Conservation (phyloP, 2,113 vertebrate species). For the Mormyrus lacerda region DNA sequence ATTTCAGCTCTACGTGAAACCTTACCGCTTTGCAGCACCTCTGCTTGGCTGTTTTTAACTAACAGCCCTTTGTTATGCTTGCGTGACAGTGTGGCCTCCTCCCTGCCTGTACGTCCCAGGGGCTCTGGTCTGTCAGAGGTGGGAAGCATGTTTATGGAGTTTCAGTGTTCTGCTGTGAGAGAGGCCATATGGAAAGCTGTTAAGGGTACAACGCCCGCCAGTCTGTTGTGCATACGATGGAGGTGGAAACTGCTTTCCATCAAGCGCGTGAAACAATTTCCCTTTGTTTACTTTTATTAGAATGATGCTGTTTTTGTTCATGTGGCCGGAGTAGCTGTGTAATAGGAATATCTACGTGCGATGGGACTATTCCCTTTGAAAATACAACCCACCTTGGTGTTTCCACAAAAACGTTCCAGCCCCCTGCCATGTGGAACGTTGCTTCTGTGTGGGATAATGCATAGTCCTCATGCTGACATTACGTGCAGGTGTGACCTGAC, state of each 20-base stretch:
- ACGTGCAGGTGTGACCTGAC: neutral
- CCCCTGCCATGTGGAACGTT: neutral
- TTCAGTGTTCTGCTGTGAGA: neutral
- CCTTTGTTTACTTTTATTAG: neutral
- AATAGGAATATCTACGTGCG: neutral
- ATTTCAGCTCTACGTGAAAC: neutral
- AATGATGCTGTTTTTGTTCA: neutral
- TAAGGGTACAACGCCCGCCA: neutral
- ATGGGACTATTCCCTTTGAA: neutral
- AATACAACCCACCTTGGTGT: neutral
- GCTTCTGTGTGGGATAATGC: neutral
- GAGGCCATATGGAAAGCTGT: neutral
- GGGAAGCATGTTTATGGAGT: neutral
- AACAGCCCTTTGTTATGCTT: neutral
- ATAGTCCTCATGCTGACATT: neutral
- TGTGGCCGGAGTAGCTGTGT: neutral
- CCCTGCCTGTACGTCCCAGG: neutral
- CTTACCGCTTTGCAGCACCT: neutral
- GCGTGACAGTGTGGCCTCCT: neutral
- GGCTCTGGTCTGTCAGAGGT: neutral
- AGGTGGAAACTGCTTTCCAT: constrained; percentile 5
- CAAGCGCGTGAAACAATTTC: neutral
- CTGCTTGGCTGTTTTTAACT: neutral
- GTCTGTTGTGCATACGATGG: neutral
- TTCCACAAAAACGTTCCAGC: neutral